Evolutionary conservation across 2,113 vertebrate species (phyloP).

Genomic region (Mirounga angustirostris): DNA sequence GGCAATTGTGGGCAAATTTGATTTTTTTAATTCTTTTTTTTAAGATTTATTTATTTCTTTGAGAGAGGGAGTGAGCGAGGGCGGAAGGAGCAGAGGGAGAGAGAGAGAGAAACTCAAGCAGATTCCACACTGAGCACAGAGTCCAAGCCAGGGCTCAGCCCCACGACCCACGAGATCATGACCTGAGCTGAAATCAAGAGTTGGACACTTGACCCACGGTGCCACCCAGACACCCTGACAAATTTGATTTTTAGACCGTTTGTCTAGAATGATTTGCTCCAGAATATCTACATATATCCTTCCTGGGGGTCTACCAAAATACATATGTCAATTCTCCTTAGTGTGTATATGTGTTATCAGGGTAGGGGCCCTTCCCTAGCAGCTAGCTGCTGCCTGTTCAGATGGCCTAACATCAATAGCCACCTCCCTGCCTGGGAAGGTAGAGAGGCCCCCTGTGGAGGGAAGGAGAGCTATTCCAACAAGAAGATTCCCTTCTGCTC

Average conservation of each 20-base stretch:
- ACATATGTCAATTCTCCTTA: not conserved
- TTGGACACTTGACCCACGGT: not conserved
- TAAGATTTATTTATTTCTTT: not conserved
- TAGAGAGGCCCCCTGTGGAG: not conserved
- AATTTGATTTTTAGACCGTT: constrained; percentile 48
- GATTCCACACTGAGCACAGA: not conserved
- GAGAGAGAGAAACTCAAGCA: not conserved
- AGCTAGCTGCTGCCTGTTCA: not conserved
- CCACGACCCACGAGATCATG: not conserved
- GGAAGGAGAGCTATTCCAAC: not conserved
- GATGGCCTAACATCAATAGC: not conserved
- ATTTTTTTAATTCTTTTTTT: not conserved
- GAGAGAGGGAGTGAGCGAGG: not conserved
- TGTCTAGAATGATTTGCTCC: constrained; percentile 5
- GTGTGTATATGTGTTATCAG: not conserved
- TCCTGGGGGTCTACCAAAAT: not conserved
- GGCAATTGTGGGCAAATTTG: not conserved
- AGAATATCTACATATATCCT: not conserved
- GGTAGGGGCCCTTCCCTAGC: not conserved
- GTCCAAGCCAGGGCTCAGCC: not conserved
- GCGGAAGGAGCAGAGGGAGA: not conserved
- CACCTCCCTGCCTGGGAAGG: not conserved
- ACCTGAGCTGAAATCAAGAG: not conserved
- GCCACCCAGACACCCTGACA: not conserved
- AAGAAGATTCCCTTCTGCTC: not conserved